Base-by-base conservation (phyloP, 2,113 vertebrate genomes). In the Ancistrus triradiatus region DNA sequence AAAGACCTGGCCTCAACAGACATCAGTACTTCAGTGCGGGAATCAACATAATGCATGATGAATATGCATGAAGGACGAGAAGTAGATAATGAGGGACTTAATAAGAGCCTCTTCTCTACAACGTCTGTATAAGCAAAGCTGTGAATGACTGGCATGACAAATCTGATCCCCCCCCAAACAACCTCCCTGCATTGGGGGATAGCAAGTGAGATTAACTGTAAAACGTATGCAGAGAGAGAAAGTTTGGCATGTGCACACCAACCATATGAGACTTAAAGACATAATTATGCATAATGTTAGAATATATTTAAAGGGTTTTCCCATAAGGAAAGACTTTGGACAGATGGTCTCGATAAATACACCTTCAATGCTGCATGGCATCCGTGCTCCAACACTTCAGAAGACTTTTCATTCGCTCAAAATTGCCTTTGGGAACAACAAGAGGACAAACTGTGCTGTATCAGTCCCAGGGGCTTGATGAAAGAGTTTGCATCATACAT, bases 201-300 rank as follows among this genome's bases (percentile, higher is more conserved):
- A 7, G 46, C 38, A 15, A 37, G 27, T 57, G 11, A 48, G 31
- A 53, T 44, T 63, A 63, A 53, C 38, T 63, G 21, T 38, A 43
- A 52, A 63, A 63, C 18, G 51, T 14, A 63, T 40, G 21, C 48
- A 47, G 17, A 37, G 21, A 59, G 48, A 18, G 19, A 55, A 3
- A 47, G 33, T 40, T 33, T 17, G 49, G 37, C 47, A 25, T 55
- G 48, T 42, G 33, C 27, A 33, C 46, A 50, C 13, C 55, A 69
- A 71, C 53, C 65, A 74, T 67, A 71, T 44, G 35, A 55, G 38
- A 33, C 28, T 67, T 71, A 63, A 75, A 75, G 62, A 69, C 74
- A 68, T 76, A 76, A 74, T 72, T 73, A 69, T 69, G 53, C 44
- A 38, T 73, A 59, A 24, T 62, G 63, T 75, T 69, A 42, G 74